A percentile compares a stretch with the other conserved stretches of the same genome.
Evolutionary conservation across 2,113 vertebrate species (phyloP).

Genomic region (Notarius lentiginosus): DNA sequence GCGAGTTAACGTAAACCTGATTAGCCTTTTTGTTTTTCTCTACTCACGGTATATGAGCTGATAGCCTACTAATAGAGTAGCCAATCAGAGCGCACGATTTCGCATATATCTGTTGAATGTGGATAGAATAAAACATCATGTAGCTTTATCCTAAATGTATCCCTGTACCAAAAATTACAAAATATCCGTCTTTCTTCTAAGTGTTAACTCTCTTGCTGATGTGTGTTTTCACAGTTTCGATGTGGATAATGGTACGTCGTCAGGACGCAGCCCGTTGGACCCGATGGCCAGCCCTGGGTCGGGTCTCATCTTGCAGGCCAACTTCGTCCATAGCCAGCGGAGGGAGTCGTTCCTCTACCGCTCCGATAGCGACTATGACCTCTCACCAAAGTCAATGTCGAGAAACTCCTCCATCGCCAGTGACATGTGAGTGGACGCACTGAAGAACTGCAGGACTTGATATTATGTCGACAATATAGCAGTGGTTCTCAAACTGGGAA

Average conservation of each 20-base stretch:
- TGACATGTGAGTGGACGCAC: slow-evolving; percentile 84
- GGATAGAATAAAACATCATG: neutral
- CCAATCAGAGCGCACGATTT: no score
- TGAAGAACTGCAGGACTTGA: neutral
- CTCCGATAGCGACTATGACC: slow-evolving; percentile 97
- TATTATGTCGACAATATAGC: neutral
- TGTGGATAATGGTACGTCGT: slow-evolving; percentile 98
- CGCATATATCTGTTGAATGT: no score
- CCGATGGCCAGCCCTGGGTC: slow-evolving; percentile 97
- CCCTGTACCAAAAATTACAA: neutral
- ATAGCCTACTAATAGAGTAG: no score
- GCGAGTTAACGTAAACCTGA: neutral
- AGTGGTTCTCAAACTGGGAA: no score
- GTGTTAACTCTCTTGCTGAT: slow-evolving; percentile 18
- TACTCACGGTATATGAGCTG: no score
- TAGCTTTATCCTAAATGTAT: neutral
- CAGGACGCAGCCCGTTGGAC: slow-evolving; percentile 97
- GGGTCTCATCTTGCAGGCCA: slow-evolving; percentile 96
- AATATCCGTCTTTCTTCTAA: neutral
- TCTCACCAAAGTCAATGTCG: slow-evolving; percentile 98
- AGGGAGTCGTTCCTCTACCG: slow-evolving; percentile 98
- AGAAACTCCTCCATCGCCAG: slow-evolving; percentile 99
- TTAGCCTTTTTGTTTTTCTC: neutral
- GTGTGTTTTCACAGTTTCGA: slow-evolving; percentile 82
- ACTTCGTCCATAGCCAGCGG: slow-evolving; percentile 96